Base-by-base conservation (phyloP, 2,888 invertebrate species). In the Lydus trimaculatus region DNA sequence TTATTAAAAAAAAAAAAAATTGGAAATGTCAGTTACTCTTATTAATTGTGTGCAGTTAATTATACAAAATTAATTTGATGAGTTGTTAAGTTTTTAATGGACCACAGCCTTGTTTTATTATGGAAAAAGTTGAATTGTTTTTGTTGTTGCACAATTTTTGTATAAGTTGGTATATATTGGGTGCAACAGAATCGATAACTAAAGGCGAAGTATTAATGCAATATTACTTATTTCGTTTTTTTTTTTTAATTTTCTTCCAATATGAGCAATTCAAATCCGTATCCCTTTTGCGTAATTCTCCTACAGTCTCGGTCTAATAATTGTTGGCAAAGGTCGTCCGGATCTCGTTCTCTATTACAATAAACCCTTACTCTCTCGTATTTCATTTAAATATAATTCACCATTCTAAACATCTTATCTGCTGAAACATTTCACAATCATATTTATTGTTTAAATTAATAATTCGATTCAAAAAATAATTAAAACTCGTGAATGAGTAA, bases 251-350 rank as follows among this genome's bases (percentile, higher is more conserved):
- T 3, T 28, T 28, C 28, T 11, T 43, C 5, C 31, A 64, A 28
- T 28, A 60, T 60, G 36, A 67, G 61, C 62, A 72, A 70, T 71
- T 72, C 70, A 67, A 75, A 70, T 72, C 69, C 66, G 72, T 75
- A 75, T 76, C 73, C 75, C 74, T 72, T 77, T 79, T 79, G 73
- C 78, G 79, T 77, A 79, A 79, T 71, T 66, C 68, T 75, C n/a
- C 75, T 76, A 76, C 71, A 76, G 79, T 78, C 76, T 74, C 78
- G 80, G 77, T 79, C 79, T 78, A 76, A 73, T 75, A 75, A 75
- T 76, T 75, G 72, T 73, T 73, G 58, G 48, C 65, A 75, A 76
- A 76, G 76, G 76, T 76, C 75, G 74, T 64, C 75, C 71, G 70
- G 74, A 65, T 69, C n/a, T n/a, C 31, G 52, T 69, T 68, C 63